Base-by-base conservation (phyloP, 2,797 vertebrate species). In the Amazona ochrocephala region DNA sequence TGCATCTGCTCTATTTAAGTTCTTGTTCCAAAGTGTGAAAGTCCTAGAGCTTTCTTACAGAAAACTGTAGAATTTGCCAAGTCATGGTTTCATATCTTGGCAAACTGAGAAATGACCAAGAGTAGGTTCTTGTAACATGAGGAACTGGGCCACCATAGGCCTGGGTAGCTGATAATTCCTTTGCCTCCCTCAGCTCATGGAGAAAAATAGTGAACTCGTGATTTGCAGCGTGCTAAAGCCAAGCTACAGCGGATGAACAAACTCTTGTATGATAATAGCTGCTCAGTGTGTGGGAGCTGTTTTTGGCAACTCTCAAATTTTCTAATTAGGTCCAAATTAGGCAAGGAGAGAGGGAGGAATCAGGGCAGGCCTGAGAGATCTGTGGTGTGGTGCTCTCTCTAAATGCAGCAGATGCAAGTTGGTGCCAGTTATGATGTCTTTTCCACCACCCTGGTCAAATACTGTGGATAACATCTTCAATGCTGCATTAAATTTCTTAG, bases 271-370 rank as follows among this genome's bases (percentile, higher is more conserved):
- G 1, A 20, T 91, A 44, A 75, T 39, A 87, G 65, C 53, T 83
- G 32, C 84, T 70, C 72, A 82, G 19, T 50, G 51, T 70, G 65
- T 56, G 67, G 44, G 60, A 73, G 32, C 44, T 87, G 61, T 21
- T 93, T 93, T 79, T 87, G 56, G 44, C 73, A 84, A 30, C 39
- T 65, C 41, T 58, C 37, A 56, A 3, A 58, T 50, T 84, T 91
- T 85, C 37, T 80, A 30, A 56, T 89, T 70, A 41, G 51, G 18
- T 75, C 22, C 73, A 72, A 61, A 80, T 89, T 23, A 62, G 62
- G 58, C 34, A 50, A 81, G 51, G 44, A 78, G n/a, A 54, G 54
- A 72, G 39, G 34, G n/a, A 86, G 15, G 27, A 58, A 84, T 70
- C 8, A 19, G 54, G 17, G 19, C 45, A 82, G 68, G 61, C 34